These are phyloP conservation scores for Stenopsyche tienmushanensis DNA, from an alignment of 1,140 invertebrate genomes.

Conservation along the genomic window DNA sequence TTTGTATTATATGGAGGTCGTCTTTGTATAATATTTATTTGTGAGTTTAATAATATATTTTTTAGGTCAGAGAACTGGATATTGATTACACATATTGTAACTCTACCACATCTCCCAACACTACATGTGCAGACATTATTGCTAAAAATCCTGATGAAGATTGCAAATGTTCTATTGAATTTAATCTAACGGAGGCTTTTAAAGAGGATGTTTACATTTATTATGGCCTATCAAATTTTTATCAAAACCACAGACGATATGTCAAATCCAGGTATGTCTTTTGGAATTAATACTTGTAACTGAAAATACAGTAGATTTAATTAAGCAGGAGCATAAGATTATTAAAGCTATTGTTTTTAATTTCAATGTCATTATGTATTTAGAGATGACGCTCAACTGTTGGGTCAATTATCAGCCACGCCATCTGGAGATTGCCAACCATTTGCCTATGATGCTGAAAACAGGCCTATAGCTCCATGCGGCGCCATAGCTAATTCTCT, in stretches of 20 bases:
- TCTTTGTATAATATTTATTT: too few relatives aligned
- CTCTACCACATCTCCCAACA: slow-evolving; percentile 45
- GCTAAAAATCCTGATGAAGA: slow-evolving; percentile 52
- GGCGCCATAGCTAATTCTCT: slow-evolving; percentile 98
- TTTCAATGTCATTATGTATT: too few relatives aligned
- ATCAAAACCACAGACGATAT: slow-evolving; percentile 98
- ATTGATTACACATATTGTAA: slow-evolving; percentile 83
- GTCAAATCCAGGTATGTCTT: slow-evolving; percentile 86
- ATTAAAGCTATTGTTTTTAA: too few relatives aligned
- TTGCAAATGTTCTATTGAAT: slow-evolving; percentile 71
- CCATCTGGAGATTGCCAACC: slow-evolving; percentile 78
- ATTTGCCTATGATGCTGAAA: slow-evolving; percentile 64
- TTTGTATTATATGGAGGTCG: too few relatives aligned
- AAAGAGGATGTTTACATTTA: slow-evolving; percentile 94
- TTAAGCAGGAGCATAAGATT: too few relatives aligned
- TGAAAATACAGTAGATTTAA: not conserved
- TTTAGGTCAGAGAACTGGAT: slow-evolving; percentile 72
- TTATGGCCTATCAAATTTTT: slow-evolving; percentile 97
- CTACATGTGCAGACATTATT: slow-evolving; percentile 66
- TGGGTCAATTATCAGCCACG: slow-evolving; percentile 67
- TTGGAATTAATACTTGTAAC: too few relatives aligned
- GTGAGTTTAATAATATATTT: slow-evolving; percentile 8
- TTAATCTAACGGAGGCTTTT: slow-evolving; percentile 72
- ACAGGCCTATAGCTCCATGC: slow-evolving; percentile 84
- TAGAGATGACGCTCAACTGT: slow-evolving; percentile 90